Base-by-base conservation (phyloP, 2,797 vertebrate genomes). In the Dicrostonyx torquatus region DNA sequence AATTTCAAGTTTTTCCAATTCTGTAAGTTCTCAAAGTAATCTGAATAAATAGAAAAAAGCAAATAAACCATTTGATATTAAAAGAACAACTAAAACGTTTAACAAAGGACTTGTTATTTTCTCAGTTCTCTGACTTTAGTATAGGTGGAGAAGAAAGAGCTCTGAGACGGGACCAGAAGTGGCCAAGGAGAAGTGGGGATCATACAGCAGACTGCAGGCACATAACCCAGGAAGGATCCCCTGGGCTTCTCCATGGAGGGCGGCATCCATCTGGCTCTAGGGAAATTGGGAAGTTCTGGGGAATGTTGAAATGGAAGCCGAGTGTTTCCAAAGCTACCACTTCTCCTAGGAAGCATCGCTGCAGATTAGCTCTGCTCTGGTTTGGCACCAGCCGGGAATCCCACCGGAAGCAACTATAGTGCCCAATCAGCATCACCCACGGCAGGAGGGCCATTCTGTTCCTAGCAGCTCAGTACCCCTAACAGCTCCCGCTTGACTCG, bases 361-460 rank as follows among this genome's bases (percentile, higher is more conserved):
- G 64, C 70, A 80, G 70, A 94, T 53, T 68, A 87, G 85, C 70
- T 94, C 73, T 14, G 12, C 68, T 87, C 83, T 72, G 72, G 87
- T 82, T 92, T 15, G 0, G 92, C 45, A 40, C 13, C 3, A 62
- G 26, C 75, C 89, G 40, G 62, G 73, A 77, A 68, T 17, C 90
- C 87, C 85, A 62, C 31, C 6, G 87, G 79, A 77, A 89, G 43
- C 87, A 62, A 6, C 45, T 17, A 34, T 14, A 77, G 58, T 83
- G 37, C n/a, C 79, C 72, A 68, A 26, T 66, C 13, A 62, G 40
- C 70, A 50, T 11, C 40, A 22, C 55, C 55, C 70, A 79, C 8
- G 12, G 79, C 60, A 87, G 50, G 4, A 72, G 48, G 84, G 34
- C 55, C 53, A 0, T 70, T 82, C 92, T 45, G 48, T 48, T 76